phyloP scores from a whole-genome alignment of 2,888 invertebrate species.

The Parnassius orleans region DNA sequence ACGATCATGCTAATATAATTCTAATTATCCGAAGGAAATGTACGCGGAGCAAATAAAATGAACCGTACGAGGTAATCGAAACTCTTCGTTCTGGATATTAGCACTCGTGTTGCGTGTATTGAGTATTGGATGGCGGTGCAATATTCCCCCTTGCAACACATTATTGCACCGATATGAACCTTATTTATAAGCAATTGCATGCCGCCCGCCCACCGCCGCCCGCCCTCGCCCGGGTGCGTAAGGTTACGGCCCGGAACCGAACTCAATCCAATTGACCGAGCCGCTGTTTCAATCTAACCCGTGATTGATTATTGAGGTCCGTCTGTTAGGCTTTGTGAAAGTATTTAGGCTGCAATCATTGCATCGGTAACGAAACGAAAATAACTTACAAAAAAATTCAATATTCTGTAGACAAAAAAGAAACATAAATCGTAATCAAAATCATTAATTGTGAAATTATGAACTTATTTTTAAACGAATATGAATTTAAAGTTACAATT shows the following conservation, averaged over 20 bases:
- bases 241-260: slow-evolving; percentile 24
- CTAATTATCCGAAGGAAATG: slow-evolving; percentile 13
- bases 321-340: no score
- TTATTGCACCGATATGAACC: slow-evolving; percentile 30
- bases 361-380: no score
- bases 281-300: slow-evolving; percentile 4
- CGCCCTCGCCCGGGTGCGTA: slow-evolving; percentile 20
- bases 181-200: slow-evolving; percentile 28
- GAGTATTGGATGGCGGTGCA: slow-evolving; percentile 26
- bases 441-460: no score
- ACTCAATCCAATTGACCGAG: slow-evolving; percentile 23
- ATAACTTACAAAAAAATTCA: no score
- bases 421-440: no score
- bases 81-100: slow-evolving; percentile 28
- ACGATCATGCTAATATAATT: slow-evolving; percentile 14
- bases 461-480: no score
- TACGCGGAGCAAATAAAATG: slow-evolving; percentile 23
- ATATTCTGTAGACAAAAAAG: no score
- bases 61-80: slow-evolving; percentile 23
- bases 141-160: slow-evolving; percentile 28
- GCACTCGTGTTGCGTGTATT: slow-evolving; percentile 26
- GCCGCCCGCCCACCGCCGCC: slow-evolving; percentile 21
- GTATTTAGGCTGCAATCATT: no score
- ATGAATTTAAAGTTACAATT: no score
- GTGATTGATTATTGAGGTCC: slow-evolving; percentile 4